Evolutionary conservation across 1,140 invertebrate species (phyloP).

Genomic region (Pachyrhynchus sulphureomaculatus): DNA sequence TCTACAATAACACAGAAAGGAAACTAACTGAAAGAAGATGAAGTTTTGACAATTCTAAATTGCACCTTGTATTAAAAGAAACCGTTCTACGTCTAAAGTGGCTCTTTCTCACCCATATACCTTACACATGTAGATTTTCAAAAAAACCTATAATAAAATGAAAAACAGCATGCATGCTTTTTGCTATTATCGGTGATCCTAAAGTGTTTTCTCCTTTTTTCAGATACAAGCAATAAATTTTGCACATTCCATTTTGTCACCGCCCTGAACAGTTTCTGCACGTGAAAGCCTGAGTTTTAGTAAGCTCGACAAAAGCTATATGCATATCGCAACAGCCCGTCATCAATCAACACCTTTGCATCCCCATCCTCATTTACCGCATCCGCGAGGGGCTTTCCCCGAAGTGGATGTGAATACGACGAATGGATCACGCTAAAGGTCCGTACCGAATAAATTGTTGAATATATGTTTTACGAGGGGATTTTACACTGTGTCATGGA

Average conservation of each 20-base stretch:
- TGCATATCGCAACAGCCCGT: conserved; percentile 11
- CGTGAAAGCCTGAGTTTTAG: conserved; percentile 11
- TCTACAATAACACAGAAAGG: no score
- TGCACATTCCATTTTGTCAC: conserved; percentile 14
- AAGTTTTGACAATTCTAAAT: no score
- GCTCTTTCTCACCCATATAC: no score
- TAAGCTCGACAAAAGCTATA: conserved; percentile 17
- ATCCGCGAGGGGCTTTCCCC: conserved; percentile 2
- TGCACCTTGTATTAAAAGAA: no score
- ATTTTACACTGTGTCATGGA: no score
- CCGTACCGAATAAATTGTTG: neutral
- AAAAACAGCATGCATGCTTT: no score
- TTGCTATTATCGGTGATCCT: no score
- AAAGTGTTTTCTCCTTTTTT: neutral
- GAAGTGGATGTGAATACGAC: neutral
- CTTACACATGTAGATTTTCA: no score
- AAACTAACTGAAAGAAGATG: no score
- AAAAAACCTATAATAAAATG: no score
- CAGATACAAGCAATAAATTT: conserved; percentile 6
- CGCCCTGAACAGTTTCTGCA: conserved; percentile 9
- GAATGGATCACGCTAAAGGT: neutral
- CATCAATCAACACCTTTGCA: conserved; percentile 15
- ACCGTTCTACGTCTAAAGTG: no score
- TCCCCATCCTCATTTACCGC: conserved; percentile 3
- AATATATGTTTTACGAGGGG: no score